Evolutionary conservation across 2,113 vertebrate species (phyloP).

Genomic region (Epinephelus fuscoguttatus): DNA sequence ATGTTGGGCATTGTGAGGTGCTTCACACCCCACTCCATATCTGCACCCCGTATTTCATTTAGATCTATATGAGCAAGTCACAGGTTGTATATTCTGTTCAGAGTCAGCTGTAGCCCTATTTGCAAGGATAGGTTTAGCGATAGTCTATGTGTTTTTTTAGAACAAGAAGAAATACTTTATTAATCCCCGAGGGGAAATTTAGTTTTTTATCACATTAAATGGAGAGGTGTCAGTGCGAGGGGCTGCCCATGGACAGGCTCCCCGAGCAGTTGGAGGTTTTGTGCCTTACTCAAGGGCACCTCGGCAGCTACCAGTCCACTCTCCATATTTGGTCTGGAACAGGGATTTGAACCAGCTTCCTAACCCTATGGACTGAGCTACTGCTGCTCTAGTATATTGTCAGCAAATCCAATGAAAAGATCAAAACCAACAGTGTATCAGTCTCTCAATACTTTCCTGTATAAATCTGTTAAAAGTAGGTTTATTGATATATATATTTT

Average conservation of each 20-base stretch:
- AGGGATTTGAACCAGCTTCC: too few species aligned
- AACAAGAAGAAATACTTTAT: too few species aligned
- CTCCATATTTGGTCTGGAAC: too few species aligned
- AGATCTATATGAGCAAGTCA: neutral
- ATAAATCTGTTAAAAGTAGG: neutral
- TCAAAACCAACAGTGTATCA: neutral
- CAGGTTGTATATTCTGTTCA: neutral
- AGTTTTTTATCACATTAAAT: neutral
- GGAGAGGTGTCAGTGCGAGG: too few species aligned
- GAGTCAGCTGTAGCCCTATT: neutral
- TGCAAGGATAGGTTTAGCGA: neutral
- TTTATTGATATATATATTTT: neutral
- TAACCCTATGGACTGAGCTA: too few species aligned
- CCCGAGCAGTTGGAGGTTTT: too few species aligned
- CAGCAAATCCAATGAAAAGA: neutral
- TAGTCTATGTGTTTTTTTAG: neutral
- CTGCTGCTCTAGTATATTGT: too few species aligned
- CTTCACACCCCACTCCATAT: neutral
- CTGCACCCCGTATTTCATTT: slow-evolving; percentile 7
- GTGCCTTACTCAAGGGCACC: too few species aligned
- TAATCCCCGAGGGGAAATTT: too few species aligned
- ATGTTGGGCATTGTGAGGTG: neutral
- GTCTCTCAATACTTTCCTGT: neutral
- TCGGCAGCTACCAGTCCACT: too few species aligned
- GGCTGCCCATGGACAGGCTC: too few species aligned